Evolutionary conservation across 2,113 vertebrate species (phyloP), one percentile per base, ranked within the genome.

Genomic region (Pogona vitticeps): DNA sequence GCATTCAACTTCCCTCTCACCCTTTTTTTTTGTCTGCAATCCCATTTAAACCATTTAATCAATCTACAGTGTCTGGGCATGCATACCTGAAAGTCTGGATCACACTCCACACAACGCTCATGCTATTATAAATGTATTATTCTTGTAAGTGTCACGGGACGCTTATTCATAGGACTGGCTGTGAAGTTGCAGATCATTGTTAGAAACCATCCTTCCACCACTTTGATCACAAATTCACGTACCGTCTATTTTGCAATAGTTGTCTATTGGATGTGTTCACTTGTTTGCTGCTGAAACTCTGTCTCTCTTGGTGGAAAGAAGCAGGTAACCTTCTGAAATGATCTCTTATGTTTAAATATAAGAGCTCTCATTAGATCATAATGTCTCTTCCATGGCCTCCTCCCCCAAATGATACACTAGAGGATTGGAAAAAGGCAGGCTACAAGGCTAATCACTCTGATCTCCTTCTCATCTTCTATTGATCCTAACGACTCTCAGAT

Each of bases 391-490:
- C 3, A 31, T 6, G 18, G 6, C 58, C 21, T 40, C 73, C 4
- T n/a, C 76, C 76, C 73, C 0, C 46, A 67, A 3, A 73, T n/a
- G 0, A 84, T 67, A 14, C 73, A 83, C 42, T 67, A 28, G 83
- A 89, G 88, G 88, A 85, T 83, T 82, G 83, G 68, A 71, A 86
- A 61, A 10, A 15, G 79, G 80, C 80, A 88, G 89, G 85, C 71
- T 88, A 82, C 83, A 92, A 91, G 86, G 90, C 56, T 93, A 93
- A 92, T 95, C 89, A 94, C 91, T 93, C 89, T 94, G 88, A 88
- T 80, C 89, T 89, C 91, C 90, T 63, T 52, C 85, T 90, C 86
- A 91, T 92, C 94, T 93, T 84, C 90, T 94, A 93, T 94, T 93
- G 93, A 95, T 95, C 90, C 92, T 88, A 87, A 92, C 88, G 92